phyloP scores from a whole-genome alignment of 2,797 vertebrate genomes.

The Eulemur rubriventer region DNA sequence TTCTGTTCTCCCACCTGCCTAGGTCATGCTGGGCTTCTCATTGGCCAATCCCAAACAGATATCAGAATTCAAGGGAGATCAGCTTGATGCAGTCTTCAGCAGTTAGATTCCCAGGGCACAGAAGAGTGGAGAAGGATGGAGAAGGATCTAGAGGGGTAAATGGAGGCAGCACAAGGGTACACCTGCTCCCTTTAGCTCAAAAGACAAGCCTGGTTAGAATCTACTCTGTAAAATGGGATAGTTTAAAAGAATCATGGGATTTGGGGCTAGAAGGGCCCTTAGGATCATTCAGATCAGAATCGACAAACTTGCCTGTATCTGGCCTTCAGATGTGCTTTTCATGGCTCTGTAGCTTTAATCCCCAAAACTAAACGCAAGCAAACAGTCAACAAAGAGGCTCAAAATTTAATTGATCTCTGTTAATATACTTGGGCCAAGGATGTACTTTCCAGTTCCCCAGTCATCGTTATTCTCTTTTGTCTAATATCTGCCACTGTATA shows the following conservation, averaged over 20 bases:
- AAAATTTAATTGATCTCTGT: neutral
- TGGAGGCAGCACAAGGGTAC: neutral
- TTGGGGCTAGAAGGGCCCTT: neutral
- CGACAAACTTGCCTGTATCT: neutral
- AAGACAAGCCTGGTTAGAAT: neutral
- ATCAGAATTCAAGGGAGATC: neutral
- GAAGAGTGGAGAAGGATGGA: neutral
- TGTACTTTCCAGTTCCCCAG: neutral
- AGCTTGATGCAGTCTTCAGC: neutral
- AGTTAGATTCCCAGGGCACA: neutral
- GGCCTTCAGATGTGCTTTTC: neutral
- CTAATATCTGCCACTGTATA: neutral
- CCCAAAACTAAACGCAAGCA: neutral
- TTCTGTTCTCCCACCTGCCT: neutral
- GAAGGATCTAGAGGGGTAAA: neutral
- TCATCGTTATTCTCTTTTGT: neutral
- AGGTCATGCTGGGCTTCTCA: neutral
- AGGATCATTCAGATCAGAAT: neutral
- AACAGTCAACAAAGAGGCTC: neutral
- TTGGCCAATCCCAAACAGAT: neutral
- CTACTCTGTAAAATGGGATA: neutral
- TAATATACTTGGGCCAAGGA: neutral
- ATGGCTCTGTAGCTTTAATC: neutral
- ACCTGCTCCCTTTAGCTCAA: neutral
- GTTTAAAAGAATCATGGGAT: neutral